A percentile compares a stretch with the other conserved stretches of the same genome.
These are phyloP conservation scores for Acleris literana DNA, from an alignment of 2,888 invertebrate species.

Conservation along the genomic window DNA sequence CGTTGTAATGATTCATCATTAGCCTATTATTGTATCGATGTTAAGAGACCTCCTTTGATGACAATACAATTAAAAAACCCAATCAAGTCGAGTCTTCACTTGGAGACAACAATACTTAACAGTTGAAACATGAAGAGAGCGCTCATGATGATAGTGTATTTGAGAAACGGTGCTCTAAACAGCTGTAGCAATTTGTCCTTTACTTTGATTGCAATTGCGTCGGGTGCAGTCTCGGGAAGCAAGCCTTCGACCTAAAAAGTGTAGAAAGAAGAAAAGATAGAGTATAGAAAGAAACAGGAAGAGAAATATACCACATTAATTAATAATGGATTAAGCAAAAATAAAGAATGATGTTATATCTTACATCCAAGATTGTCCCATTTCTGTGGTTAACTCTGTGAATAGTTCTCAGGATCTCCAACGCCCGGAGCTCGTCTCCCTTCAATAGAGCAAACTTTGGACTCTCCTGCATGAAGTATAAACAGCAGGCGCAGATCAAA, in stretches of 20 bases:
- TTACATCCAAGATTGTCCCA: background rate
- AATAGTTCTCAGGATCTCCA: constrained; percentile 65
- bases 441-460: constrained; percentile 88
- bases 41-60: too few species aligned
- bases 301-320: background rate
- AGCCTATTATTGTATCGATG: too few species aligned
- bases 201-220: constrained; percentile 44
- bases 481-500: constrained; percentile 81
- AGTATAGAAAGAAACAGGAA: background rate
- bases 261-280: background rate
- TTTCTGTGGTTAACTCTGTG: constrained; percentile 57
- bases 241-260: constrained; percentile 56
- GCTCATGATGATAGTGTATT: constrained; percentile 74
- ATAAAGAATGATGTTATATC: background rate
- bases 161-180: constrained; percentile 78
- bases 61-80: too few species aligned
- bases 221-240: constrained; percentile 54
- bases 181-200: constrained; percentile 75
- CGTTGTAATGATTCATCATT: too few species aligned
- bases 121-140: constrained; percentile 83
- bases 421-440: constrained; percentile 80
- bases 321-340: background rate
- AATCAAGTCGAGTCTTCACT: background rate
- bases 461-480: constrained; percentile 87
- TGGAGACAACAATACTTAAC: constrained; percentile 62